Base-by-base conservation (phyloP, 2,113 vertebrate genomes). In the Lagopus leucura region DNA sequence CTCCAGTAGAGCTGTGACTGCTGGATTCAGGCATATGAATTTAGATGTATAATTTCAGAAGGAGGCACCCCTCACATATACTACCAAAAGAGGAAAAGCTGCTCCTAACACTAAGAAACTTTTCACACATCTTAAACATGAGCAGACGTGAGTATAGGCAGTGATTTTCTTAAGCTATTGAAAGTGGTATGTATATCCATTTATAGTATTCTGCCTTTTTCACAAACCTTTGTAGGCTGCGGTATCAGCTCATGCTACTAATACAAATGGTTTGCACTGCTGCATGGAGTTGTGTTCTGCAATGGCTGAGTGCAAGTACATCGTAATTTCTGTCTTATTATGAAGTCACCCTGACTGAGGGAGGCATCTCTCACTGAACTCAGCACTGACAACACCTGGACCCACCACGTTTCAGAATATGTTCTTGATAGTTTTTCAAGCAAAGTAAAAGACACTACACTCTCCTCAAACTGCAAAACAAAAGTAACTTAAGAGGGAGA, bases 71-170 rank as follows among this genome's bases (percentile, higher is more conserved):
- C n/a, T 92, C 71, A 66, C 78, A 85, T 52, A 54, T 14, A 89
- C 28, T 67, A 63, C 24, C 32, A 54, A 66, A 92, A 82, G 89
- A 92, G 24, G 58, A 89, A 93, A 95, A 92, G 86, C 90, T 96
- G 86, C 87, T 95, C 52, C 78, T 93, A 89, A 92, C 87, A 82
- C 67, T 55, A 70, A 82, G 67, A 84, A 92, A 95, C 60, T 94
- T 76, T 93, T 95, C 94, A 93, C 91, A 94, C 91, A 82, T 95
- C 90, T 87, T 89, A 95, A 90, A 95, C 64, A 89, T 89, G 89
- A 94, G 73, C 64, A 96, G 91, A 89, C 2, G 1, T 38, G 71
- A 89, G 84, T 58, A 77, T 66, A 91, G 45, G 74, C 84, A 93
- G 79, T 38, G 45, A 54, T 69, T 89, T 88, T 81, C 66, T 66